A percentile compares a stretch with the other conserved stretches of the same genome.
Evolutionary conservation across 2,888 invertebrate genomes (phyloP).

Genomic region (Galerucella pusilla): DNA sequence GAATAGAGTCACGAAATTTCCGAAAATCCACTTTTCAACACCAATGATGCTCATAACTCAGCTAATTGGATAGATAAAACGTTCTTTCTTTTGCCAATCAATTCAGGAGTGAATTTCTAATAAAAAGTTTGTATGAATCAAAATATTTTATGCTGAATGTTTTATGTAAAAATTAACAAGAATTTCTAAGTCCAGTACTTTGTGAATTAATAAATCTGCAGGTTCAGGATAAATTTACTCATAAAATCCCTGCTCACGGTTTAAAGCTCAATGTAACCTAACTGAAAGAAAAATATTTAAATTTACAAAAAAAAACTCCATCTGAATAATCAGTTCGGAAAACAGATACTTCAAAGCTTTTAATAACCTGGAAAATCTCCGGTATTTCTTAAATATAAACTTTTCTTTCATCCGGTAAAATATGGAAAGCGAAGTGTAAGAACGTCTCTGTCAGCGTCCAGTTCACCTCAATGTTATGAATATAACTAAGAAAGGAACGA

Average conservation of each 20-base stretch:
- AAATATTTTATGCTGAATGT: neutral
- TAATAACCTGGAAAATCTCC: neutral
- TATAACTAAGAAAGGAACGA: neutral
- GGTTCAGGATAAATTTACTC: neutral
- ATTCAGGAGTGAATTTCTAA: no score
- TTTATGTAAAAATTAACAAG: neutral
- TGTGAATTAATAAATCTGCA: neutral
- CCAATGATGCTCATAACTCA: no score
- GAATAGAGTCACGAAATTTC: no score
- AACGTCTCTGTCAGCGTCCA: conserved; percentile 8
- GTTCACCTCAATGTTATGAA: neutral
- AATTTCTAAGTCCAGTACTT: neutral
- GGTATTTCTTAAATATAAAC: conserved; percentile 11
- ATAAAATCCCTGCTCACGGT: neutral
- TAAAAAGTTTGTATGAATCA: no score
- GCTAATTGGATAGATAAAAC: no score
- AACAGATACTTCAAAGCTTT: conserved; percentile 15
- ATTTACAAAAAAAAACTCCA: neutral
- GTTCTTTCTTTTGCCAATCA: no score
- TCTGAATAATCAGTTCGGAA: conserved; percentile 19
- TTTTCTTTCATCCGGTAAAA: neutral
- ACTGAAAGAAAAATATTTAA: neutral
- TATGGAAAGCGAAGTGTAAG: conserved; percentile 4
- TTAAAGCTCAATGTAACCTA: neutral
- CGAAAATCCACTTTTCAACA: no score